phyloP scores from a whole-genome alignment of 2,797 vertebrate species.

The Pangasius macronema region DNA sequence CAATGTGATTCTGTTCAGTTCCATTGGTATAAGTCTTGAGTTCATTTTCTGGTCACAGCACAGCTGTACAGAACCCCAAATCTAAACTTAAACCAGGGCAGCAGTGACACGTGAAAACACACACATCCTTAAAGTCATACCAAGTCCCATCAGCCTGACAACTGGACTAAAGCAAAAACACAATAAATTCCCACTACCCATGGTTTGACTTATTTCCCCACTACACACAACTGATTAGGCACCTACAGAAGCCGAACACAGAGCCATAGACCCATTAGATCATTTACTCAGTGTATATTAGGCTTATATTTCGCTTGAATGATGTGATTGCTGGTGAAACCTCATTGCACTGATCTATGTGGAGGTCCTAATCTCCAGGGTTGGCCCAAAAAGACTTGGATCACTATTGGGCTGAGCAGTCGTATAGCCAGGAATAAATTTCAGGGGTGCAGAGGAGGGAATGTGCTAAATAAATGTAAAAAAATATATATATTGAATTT shows the following conservation, averaged over 20 bases:
- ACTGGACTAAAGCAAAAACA: conserved; percentile 21
- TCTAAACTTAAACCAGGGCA: not conserved
- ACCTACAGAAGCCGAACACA: conserved; percentile 65
- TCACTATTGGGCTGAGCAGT: conserved; percentile 55
- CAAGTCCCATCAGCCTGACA: not conserved
- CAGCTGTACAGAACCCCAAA: not conserved
- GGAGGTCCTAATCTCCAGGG: conserved; percentile 64
- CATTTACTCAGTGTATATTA: conserved; percentile 64
- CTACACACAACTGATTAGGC: conserved; percentile 67
- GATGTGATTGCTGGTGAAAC: conserved; percentile 71
- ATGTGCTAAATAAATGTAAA: not conserved
- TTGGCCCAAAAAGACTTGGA: conserved; percentile 64
- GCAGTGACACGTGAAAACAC: not conserved
- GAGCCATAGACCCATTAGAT: conserved; percentile 57
- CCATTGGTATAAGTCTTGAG: not conserved
- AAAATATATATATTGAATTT: not conserved
- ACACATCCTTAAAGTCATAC: not conserved
- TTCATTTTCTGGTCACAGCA: conserved; percentile 4
- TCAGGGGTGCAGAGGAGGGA: not conserved
- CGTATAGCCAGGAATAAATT: not conserved
- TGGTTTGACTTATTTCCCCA: conserved; percentile 60
- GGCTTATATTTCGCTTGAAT: conserved; percentile 66
- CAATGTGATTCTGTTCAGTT: not conserved
- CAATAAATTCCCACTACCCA: conserved; percentile 12
- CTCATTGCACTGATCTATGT: conserved; percentile 61